Base-by-base conservation (phyloP, 2,797 vertebrate genomes). In the Oreochromis grahami region DNA sequence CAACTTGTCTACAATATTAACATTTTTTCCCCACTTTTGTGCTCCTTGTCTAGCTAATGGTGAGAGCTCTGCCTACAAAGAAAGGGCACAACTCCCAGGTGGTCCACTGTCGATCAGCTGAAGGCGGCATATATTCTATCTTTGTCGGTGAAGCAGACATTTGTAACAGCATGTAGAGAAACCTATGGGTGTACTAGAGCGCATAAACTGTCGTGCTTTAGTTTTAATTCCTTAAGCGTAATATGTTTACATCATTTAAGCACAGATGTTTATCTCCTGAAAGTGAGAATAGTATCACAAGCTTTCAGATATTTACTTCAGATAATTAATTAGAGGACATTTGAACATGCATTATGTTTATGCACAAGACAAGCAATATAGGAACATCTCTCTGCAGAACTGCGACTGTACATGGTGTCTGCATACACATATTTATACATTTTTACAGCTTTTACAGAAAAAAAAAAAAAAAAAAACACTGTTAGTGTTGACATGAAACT, bases 21-120 rank as follows among this genome's bases (percentile, higher is more conserved):
- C 13, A 13, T 78, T 86, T 19, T 63, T 51, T 26, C n/a, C 12
- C 10, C 26, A 12, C 19, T 29, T 68, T 43, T 82, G 34, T 53
- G 56, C 76, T 78, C 21, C 60, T 83, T 29, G 6, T 88, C 79
- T 83, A 77, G 34, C 83, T 81, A 84, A 91, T 85, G 72, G 78
- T 82, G 81, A 89, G 88, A 89, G 60, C 74, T 78, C 77, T 88
- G 88, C 81, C 82, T 26, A 81, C 58, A 90, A 83, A 88, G 63
- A 89, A 88, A 91, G 87, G 86, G 81, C 86, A 81, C 81, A 86
- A 79, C 78, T 92, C 88, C 91, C 86, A 82, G 87, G 86, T 88
- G 91, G 81, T 89, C 78, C 74, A 8, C 82, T 83, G 94, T 95
- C 78, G 86, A 93, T 94, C 92, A 94, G 80, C 82, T 60, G 55